Conservation (phyloP, 2,797 vertebrate genomes). For the Acanthurus leucopareius region DNA sequence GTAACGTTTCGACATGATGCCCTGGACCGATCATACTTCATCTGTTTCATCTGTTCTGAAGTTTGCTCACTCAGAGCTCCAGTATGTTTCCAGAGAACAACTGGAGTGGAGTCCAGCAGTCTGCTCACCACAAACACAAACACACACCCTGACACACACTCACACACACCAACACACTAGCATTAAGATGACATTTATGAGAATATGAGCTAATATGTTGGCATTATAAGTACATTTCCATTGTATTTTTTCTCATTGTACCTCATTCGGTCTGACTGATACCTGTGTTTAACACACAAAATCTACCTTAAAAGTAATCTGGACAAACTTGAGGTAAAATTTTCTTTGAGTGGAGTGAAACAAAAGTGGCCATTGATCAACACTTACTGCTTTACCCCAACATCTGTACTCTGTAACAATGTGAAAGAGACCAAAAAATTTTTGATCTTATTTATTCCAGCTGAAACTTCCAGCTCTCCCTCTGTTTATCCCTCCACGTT, state of each 20-base stretch:
- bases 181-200: background rate
- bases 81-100: background rate
- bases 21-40: background rate
- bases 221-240: background rate
- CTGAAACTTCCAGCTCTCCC: constrained; percentile 30
- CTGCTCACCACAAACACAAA: no score
- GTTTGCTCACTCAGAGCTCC: constrained; percentile 12
- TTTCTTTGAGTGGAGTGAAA: background rate
- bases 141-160: background rate
- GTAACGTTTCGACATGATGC: background rate
- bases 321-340: background rate
- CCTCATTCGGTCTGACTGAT: no score
- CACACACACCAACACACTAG: background rate
- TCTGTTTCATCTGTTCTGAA: background rate
- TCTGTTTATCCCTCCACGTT: constrained; percentile 59
- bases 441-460: constrained; percentile 7
- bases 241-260: background rate
- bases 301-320: background rate
- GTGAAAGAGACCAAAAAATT: background rate
- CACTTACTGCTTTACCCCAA: no score
- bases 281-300: background rate
- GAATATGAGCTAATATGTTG: background rate
- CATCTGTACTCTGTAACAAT: no score
- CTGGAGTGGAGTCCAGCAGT: background rate
- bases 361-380: background rate